Evolutionary conservation across 2,113 vertebrate genomes (phyloP), one percentile per base, ranked within the genome.

Genomic region (Daphoenositta chrysoptera): DNA sequence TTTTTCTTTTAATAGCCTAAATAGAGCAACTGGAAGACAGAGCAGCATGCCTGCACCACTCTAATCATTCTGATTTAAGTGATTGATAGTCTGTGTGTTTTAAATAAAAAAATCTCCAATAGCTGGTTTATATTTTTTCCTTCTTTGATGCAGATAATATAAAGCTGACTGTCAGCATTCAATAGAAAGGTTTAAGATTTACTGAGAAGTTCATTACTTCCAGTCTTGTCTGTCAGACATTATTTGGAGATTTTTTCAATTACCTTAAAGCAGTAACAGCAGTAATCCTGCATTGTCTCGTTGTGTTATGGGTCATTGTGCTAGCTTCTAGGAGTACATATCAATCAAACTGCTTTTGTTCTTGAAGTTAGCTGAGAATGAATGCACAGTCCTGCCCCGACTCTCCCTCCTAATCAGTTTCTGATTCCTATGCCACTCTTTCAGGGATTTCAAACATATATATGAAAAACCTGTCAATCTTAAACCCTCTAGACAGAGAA

Each of bases 141-240:
- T 70, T 90, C 9, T 96, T 94, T 90, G 31, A 84, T 87, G 31
- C n/a, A 87, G 37, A 71, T 70, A 33, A 72, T 60, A 72, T 66
- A 89, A 96, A 96, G 42, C 35, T 79, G 56, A 92, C 21, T 83
- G 33, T 80, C 66, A 90, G 82, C 37, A 72, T 89, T 86, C 50
- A 94, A 39, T n/a, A 60, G 13, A 70, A 94, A 83, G 53, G 31
- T 47, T 18, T 15, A 84, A 86, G 37, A 86, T 96, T 96, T 83
- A 89, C 33, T 94, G 33, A 92, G 56, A 97, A 94, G 21, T 83
- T 80, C 53, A 96, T 96, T 96, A 85, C n/a, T 50, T 89, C 40
- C 35, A 48, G 44, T 85, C 39, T 81, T 94, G 37, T 19, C 54
- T 61, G 65, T 82, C 35, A 97, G 39, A 85, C 90, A n/a, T 75